Base-by-base conservation (phyloP, 2,888 invertebrate genomes). In the Pogonocherus hispidulus region DNA sequence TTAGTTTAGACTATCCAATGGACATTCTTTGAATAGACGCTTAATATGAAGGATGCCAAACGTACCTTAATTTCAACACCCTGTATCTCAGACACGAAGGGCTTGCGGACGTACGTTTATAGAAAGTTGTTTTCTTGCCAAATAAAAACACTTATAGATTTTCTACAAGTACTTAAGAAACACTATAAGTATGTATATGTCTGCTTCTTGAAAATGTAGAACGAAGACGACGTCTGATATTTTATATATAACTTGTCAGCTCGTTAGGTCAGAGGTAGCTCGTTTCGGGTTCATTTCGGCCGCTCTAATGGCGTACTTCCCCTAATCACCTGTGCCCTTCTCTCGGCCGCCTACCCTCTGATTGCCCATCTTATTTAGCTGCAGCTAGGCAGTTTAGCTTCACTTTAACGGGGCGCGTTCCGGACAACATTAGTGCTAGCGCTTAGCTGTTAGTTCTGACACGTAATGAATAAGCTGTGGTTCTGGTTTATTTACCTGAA, bases 281-380 rank as follows among this genome's bases (percentile, higher is more conserved):
- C 23, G 16, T 52, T 52, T 23, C 3, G 16, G 27, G 27, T 27
- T 52, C 22, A 52, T 52, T 52, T 23, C 27, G 23, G 52, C n/a
- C 14, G 27, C 22, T 14, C n/a, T 52, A 52, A 52, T 52, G 52
- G 27, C 9, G 52, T 52, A 27, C 52, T 52, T 52, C 52, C 52
- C 14, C 23, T 52, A 52, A 52, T 52, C 23, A 52, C 52, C 22
- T 52, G 23, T 23, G 23, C 23, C 11, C n/a, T n/a, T n/a, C n/a
- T n/a, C n/a, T n/a, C n/a, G n/a, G n/a, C n/a, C 11, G 23, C 11
- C 9, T 20, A 18, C 51, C 27, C 52, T 14, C 27, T 27, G 52
- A 52, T 52, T 52, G 27, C 23, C 52, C 23, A 52, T 52, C 16
- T 23, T 18, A 20, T 44, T 6, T n/a, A n/a, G 49, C 22, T 32